A percentile compares a stretch with the other conserved stretches of the same genome.
Evolutionary conservation across 2,113 vertebrate genomes (phyloP).

Genomic region (Origma solitaria): DNA sequence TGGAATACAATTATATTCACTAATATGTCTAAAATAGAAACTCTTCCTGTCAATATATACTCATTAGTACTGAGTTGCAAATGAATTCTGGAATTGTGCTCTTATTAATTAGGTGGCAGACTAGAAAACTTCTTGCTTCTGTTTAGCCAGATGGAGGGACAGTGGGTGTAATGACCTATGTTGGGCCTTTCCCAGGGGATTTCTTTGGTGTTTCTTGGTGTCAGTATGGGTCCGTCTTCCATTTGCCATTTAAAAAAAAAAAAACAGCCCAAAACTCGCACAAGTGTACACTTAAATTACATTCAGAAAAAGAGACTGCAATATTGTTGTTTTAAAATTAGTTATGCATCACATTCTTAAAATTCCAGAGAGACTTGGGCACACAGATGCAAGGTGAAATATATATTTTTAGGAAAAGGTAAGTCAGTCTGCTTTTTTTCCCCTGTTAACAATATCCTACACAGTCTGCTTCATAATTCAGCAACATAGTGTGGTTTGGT

Average conservation of each 20-base stretch:
- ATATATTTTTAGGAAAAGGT: not conserved
- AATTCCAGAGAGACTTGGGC: not conserved
- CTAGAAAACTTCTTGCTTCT: slow-evolving; percentile 43
- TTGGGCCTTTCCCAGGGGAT: slow-evolving; percentile 43
- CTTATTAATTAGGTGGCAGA: slow-evolving; percentile 71
- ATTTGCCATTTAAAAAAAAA: slow-evolving; percentile 58
- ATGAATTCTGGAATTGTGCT: slow-evolving; percentile 70
- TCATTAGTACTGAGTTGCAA: slow-evolving; percentile 67
- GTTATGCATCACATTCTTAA: slow-evolving; percentile 26
- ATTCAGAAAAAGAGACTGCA: slow-evolving; percentile 18
- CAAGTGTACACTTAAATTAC: slow-evolving; percentile 37
- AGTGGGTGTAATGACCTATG: slow-evolving; percentile 5
- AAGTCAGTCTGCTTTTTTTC: not conserved
- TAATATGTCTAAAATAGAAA: slow-evolving; percentile 71
- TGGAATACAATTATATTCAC: slow-evolving; percentile 68
- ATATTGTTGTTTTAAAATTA: slow-evolving; percentile 45
- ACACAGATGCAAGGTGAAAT: not conserved
- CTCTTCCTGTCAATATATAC: slow-evolving; percentile 64
- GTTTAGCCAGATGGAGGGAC: slow-evolving; percentile 50
- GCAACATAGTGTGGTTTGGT: not conserved
- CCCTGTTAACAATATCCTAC: not conserved
- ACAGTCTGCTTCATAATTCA: not conserved
- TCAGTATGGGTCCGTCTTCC: not conserved
- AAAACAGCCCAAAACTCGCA: slow-evolving; percentile 20
- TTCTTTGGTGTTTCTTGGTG: slow-evolving; percentile 31